phyloP scores from a whole-genome alignment of 2,113 vertebrate genomes.

The Lanius ludovicianus region DNA sequence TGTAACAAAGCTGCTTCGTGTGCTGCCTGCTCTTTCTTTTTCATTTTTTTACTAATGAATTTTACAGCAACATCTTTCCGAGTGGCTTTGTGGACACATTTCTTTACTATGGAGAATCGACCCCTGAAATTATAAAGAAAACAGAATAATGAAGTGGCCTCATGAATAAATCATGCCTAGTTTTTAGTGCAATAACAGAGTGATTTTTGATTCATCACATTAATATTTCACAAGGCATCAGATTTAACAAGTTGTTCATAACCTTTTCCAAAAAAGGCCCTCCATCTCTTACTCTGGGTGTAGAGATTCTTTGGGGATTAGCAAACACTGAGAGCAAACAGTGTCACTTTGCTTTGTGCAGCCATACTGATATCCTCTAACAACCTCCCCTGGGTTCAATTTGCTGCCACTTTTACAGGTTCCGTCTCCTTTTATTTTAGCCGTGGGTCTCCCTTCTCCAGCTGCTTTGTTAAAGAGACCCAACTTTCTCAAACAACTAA shows the following conservation, averaged over 20 bases:
- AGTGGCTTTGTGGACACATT: constrained; percentile 89
- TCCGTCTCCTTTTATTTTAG: background rate
- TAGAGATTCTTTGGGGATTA: background rate
- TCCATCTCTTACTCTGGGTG: background rate
- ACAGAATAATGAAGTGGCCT: background rate
- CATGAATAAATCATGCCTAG: background rate
- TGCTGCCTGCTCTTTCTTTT: constrained; percentile 94
- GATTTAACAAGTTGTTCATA: constrained; percentile 13
- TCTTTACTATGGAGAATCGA: constrained; percentile 95
- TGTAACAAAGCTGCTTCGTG: constrained; percentile 90
- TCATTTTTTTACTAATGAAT: constrained; percentile 96
- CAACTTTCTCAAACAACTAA: background rate
- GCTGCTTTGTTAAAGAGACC: background rate
- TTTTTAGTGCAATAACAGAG: background rate
- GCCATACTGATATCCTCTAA: constrained; percentile 5
- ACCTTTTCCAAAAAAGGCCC: background rate
- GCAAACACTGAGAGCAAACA: background rate
- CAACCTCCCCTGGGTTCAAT: constrained; percentile 20
- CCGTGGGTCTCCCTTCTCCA: background rate
- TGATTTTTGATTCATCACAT: background rate
- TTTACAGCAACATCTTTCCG: constrained; percentile 96
- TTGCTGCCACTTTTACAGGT: constrained; percentile 1
- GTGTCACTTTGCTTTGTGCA: constrained; percentile 19
- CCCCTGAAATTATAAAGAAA: constrained; percentile 76
- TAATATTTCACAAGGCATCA: constrained; percentile 41